Evolutionary conservation across 1,140 invertebrate genomes (phyloP).

Genomic region (Drosophila tani): DNA sequence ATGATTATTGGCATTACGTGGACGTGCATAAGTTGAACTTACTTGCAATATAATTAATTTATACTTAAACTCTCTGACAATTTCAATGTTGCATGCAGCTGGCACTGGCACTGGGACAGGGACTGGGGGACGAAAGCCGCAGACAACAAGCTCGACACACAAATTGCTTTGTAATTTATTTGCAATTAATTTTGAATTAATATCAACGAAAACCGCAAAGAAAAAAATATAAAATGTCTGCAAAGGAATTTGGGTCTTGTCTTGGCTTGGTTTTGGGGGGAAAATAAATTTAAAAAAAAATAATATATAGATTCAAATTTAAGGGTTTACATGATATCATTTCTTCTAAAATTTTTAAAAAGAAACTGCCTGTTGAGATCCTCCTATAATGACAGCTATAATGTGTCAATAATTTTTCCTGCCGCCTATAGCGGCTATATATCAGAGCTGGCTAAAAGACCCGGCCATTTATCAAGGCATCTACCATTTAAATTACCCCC

Average conservation of each 20-base stretch:
- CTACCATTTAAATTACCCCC: conserved; percentile 39
- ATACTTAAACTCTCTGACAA: conserved; percentile 78
- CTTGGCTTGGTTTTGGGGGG: conserved; percentile 3
- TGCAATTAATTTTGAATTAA: conserved; percentile 83
- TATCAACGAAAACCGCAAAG: conserved; percentile 52
- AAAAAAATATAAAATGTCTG: conserved; percentile 49
- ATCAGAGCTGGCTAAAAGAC: conserved; percentile 1
- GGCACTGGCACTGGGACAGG: conserved; percentile 25
- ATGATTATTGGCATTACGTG: conserved; percentile 80
- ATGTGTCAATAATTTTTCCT: conserved; percentile 23
- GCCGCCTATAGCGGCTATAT: neutral
- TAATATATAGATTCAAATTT: no score
- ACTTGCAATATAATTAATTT: conserved; percentile 81
- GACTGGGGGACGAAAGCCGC: conserved; percentile 21
- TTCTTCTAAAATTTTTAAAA: no score
- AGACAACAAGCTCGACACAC: conserved; percentile 62
- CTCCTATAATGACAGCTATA: neutral
- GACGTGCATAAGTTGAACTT: conserved; percentile 74
- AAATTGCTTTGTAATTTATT: conserved; percentile 83
- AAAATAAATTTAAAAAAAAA: neutral
- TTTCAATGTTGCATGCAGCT: conserved; percentile 80
- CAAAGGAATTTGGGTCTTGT: conserved; percentile 70
- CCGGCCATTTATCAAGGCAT: conserved; percentile 44
- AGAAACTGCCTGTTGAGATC: neutral
- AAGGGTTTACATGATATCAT: neutral